Percentiles rank a stretch among this genome's conserved stretches.
These are phyloP conservation scores for Melanotaenia trifasciata DNA, from an alignment of 2,797 vertebrate genomes.

Conservation along the genomic window DNA sequence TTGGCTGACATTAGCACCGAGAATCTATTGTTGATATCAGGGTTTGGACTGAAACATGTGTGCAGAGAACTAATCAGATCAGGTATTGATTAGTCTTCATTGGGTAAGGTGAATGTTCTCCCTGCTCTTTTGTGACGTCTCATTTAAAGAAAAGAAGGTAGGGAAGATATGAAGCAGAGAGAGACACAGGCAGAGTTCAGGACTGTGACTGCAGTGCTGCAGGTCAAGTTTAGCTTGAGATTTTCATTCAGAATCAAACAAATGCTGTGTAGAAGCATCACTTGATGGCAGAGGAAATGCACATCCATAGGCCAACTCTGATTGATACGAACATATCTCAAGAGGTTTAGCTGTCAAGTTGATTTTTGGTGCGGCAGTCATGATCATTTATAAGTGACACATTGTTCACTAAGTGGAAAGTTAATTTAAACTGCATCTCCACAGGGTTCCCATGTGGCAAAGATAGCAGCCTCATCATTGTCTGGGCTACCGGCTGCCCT, in stretches of 20 bases:
- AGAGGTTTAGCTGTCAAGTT: constrained; percentile 62
- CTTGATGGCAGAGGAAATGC: constrained; percentile 50
- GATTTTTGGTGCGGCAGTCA: constrained; percentile 41
- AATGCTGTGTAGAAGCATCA: constrained; percentile 28
- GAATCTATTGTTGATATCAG: constrained; percentile 57
- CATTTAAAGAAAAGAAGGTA: constrained; percentile 20
- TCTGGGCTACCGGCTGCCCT: constrained; percentile 61
- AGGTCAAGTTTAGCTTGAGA: constrained; percentile 56
- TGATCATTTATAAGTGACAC: constrained; percentile 60
- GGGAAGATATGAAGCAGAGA: constrained; percentile 23
- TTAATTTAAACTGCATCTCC: constrained; percentile 72
- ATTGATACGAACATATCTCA: constrained; percentile 39
- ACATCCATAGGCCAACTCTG: constrained; percentile 27
- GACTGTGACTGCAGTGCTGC: constrained; percentile 6
- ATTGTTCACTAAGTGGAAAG: constrained; percentile 73
- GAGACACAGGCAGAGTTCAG: background rate
- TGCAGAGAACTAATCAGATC: constrained; percentile 71
- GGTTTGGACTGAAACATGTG: constrained; percentile 60
- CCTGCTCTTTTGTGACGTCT: constrained; percentile 53
- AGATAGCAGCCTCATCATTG: constrained; percentile 56
- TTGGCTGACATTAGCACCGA: constrained; percentile 54
- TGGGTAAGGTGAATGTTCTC: constrained; percentile 53
- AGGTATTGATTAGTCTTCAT: constrained; percentile 67
- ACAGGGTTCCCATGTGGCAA: constrained; percentile 46
- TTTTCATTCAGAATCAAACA: constrained; percentile 40